A percentile compares a stretch with the other conserved stretches of the same genome.
These are phyloP conservation scores for Drosophila greeni DNA, from an alignment of 2,888 invertebrate species.

Conservation along the genomic window DNA sequence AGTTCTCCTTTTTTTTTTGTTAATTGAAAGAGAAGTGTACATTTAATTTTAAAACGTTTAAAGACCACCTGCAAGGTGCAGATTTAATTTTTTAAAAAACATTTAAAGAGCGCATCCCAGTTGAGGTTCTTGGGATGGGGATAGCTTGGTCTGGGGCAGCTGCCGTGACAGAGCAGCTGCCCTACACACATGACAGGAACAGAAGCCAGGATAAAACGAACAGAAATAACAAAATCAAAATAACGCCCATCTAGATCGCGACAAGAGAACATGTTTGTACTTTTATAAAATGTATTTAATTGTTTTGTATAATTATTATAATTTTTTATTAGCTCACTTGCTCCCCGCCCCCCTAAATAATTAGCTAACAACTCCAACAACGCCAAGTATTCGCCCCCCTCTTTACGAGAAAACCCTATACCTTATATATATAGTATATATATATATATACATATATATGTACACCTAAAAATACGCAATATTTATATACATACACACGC, in stretches of 20 bases:
- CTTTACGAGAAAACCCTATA: constrained; percentile 29
- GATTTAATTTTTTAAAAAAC: constrained; percentile 39
- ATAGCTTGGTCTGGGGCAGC: constrained; percentile 5
- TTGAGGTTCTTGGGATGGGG: constrained; percentile 1
- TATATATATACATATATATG: constrained; percentile 27
- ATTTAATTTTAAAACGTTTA: constrained; percentile 8
- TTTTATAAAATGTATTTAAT: constrained; percentile 69
- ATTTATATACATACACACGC: constrained; percentile 56
- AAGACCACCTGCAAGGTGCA: constrained; percentile 89
- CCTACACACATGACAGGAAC: constrained; percentile 53
- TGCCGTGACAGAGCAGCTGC: constrained; percentile 63
- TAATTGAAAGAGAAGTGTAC: constrained; percentile 12
- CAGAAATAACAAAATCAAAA: constrained; percentile 16
- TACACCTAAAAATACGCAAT: constrained; percentile 38
- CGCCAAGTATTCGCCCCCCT: constrained; percentile 64
- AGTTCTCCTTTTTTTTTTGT: neutral
- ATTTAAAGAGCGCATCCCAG: constrained; percentile 4
- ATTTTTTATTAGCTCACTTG: constrained; percentile 56
- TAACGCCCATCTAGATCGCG: constrained; percentile 28
- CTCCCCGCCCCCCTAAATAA: constrained; percentile 43
- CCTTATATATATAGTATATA: constrained; percentile 31
- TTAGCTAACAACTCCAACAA: constrained; percentile 50
- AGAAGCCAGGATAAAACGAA: constrained; percentile 34
- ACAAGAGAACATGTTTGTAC: constrained; percentile 63
- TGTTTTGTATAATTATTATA: constrained; percentile 65